phyloP scores from a whole-genome alignment of 2,797 vertebrate genomes.

The Lutjanus argentimaculatus region DNA sequence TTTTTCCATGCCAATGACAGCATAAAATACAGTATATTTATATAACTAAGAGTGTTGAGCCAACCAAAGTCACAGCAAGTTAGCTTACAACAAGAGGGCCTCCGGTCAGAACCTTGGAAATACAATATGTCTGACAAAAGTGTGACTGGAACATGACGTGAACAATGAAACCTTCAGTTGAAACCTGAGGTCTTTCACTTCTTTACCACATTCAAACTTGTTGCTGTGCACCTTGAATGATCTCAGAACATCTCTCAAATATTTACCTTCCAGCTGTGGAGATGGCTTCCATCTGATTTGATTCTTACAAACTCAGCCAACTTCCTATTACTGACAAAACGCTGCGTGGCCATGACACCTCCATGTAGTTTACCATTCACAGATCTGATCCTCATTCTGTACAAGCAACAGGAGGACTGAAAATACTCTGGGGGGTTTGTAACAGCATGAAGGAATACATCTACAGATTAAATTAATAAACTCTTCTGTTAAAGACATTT shows the following conservation, averaged over 20 bases:
- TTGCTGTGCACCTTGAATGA: not conserved
- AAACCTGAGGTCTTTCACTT: not conserved
- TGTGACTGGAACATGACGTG: no score
- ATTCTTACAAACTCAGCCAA: not conserved
- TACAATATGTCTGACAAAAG: not conserved
- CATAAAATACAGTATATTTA: conserved; percentile 13
- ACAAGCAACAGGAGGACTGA: not conserved
- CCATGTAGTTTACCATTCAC: not conserved
- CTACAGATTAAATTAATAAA: not conserved
- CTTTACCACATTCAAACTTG: not conserved
- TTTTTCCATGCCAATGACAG: conserved; percentile 18
- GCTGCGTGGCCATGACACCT: conserved; percentile 3
- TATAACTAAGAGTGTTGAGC: conserved; percentile 7
- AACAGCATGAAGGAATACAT: not conserved
- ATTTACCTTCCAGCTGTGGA: not conserved
- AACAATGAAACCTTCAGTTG: not conserved
- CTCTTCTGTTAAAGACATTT: not conserved
- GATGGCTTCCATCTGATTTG: conserved; percentile 6
- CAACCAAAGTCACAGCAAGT: conserved; percentile 8
- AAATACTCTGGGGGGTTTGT: not conserved
- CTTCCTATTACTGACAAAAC: not conserved
- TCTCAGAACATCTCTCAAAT: not conserved
- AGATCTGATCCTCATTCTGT: conserved; percentile 8
- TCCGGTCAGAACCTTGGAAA: conserved; percentile 7
- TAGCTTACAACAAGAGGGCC: not conserved